phyloP scores from a whole-genome alignment of 2,797 vertebrate species.

The Eremophila alpestris region DNA sequence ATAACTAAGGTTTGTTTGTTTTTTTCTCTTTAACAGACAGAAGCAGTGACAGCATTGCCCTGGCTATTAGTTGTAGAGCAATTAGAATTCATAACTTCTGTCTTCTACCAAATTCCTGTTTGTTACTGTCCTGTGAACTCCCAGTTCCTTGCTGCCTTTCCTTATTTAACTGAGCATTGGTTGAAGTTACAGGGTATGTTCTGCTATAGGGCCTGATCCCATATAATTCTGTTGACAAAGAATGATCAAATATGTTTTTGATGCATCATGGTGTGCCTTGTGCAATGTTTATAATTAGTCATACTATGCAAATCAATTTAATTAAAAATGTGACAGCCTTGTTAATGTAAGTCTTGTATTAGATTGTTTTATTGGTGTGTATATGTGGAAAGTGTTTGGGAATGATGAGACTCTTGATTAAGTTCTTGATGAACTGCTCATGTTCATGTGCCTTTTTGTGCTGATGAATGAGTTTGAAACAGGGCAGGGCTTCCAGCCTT shows the following conservation, averaged over 20 bases:
- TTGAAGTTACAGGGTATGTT: not conserved
- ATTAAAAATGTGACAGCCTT: not conserved
- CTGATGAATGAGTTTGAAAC: not conserved
- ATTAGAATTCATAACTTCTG: not conserved
- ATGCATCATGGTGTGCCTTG: not conserved
- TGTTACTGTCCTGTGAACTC: not conserved
- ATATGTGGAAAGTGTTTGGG: not conserved
- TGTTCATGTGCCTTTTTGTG: not conserved
- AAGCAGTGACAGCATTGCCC: not conserved
- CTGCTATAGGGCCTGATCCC: not conserved
- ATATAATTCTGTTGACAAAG: not conserved
- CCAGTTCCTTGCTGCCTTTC: accelerated
- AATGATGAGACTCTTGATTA: not conserved
- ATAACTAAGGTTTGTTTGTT: not conserved
- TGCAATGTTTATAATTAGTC: not conserved
- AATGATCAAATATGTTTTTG: not conserved
- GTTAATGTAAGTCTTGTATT: not conserved
- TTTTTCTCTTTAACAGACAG: not conserved
- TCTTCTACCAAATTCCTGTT: not conserved
- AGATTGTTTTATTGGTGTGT: not conserved
- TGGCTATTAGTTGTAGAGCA: not conserved
- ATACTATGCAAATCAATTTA: not conserved
- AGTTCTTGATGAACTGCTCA: not conserved
- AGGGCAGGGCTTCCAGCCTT: not conserved
- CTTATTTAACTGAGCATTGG: not conserved